Evolutionary conservation across 2,888 invertebrate species (phyloP).

Genomic region (Volucella inanis): DNA sequence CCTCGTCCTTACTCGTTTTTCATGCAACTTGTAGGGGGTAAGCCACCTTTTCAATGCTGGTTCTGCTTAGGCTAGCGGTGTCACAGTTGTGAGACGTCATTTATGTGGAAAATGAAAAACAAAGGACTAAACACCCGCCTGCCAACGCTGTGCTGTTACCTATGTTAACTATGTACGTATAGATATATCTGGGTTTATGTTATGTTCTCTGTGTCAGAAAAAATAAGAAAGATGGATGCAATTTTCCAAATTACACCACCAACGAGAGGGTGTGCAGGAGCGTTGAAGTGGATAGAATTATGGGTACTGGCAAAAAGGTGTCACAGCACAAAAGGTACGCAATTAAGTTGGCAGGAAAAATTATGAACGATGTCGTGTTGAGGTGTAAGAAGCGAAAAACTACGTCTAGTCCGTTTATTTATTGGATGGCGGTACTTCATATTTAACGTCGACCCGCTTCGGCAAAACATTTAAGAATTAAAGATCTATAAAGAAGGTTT

Average conservation of each 20-base stretch:
- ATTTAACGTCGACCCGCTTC: too few relatives aligned
- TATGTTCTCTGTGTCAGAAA: not conserved
- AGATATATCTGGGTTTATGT: not conserved
- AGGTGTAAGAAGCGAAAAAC: not conserved
- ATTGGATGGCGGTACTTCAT: not conserved
- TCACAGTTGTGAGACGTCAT: conserved; percentile 65
- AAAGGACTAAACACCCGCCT: conserved; percentile 2
- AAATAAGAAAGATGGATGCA: conserved; percentile 47
- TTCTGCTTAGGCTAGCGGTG: conserved; percentile 24
- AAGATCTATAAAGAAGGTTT: too few relatives aligned
- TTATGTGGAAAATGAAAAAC: conserved; percentile 44
- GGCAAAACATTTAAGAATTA: too few relatives aligned
- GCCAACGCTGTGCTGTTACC: not conserved
- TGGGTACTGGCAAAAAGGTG: not conserved
- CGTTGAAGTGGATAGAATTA: not conserved
- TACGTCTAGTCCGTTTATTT: conserved; percentile 1
- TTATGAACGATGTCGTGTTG: conserved; percentile 30
- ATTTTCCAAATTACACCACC: conserved; percentile 51
- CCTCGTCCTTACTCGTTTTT: conserved; percentile 54
- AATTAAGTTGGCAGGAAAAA: conserved; percentile 21
- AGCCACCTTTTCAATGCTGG: not conserved
- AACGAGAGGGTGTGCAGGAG: not conserved
- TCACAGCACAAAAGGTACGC: conserved; percentile 12
- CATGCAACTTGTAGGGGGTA: conserved; percentile 39
- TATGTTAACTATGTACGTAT: too few relatives aligned